A percentile compares a stretch with the other conserved stretches of the same genome.
Evolutionary conservation across 2,797 vertebrate species (phyloP).

Genomic region (Falco berigora): DNA sequence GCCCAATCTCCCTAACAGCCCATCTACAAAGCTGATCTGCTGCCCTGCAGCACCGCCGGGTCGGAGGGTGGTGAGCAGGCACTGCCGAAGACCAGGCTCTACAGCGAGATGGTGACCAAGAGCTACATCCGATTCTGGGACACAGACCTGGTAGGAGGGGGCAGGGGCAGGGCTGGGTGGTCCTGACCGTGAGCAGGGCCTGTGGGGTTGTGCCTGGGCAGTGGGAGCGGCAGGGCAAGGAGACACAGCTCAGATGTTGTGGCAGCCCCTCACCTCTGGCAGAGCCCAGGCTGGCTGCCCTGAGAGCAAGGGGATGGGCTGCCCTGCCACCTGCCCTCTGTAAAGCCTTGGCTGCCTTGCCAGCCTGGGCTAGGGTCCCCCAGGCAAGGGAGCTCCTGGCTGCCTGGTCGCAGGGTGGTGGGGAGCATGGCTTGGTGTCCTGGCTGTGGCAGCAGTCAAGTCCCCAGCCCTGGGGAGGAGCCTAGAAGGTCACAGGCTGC

Average conservation of each 20-base stretch:
- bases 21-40: slow-evolving; percentile 80
- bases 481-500: neutral
- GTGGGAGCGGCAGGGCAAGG: neutral
- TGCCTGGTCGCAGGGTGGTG: neutral
- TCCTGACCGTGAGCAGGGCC: accelerated
- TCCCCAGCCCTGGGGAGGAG: neutral
- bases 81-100: slow-evolving; percentile 70
- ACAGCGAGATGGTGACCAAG: slow-evolving; percentile 75
- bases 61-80: neutral
- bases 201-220: neutral
- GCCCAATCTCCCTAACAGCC: slow-evolving; percentile 71
- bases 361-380: neutral
- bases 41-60: slow-evolving; percentile 48
- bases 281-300: neutral
- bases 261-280: accelerated
- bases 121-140: slow-evolving; percentile 82
- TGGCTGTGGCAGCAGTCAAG: neutral
- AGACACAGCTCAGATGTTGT: accelerated
- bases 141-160: slow-evolving; percentile 80
- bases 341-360: neutral
- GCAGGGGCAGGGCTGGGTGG: accelerated
- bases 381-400: neutral
- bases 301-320: neutral
- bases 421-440: neutral
- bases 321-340: neutral